Conservation (phyloP, 2,888 invertebrate species). For the Malthinus seriepunctatus region DNA sequence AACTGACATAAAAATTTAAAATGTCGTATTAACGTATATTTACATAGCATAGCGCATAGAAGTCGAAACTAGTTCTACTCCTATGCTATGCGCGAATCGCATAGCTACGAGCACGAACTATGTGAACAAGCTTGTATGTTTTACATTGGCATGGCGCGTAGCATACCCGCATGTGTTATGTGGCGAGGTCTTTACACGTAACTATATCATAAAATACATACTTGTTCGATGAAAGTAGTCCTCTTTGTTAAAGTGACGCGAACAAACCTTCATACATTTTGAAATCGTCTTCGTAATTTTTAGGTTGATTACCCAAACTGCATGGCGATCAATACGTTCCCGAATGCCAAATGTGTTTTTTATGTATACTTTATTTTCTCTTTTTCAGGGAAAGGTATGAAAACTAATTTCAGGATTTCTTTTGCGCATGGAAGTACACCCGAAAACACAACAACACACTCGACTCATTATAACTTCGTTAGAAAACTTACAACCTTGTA, state of each 20-base stretch:
- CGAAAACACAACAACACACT: not conserved
- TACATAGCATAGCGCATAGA: too few species aligned
- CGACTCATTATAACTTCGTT: not conserved
- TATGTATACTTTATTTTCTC: not conserved
- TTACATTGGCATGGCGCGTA: too few species aligned
- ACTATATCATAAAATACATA: too few species aligned
- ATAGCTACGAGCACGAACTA: too few species aligned
- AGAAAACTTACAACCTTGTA: not conserved
- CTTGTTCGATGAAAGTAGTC: not conserved
- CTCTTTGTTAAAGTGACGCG: not conserved
- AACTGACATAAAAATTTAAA: too few species aligned
- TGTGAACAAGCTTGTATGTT: too few species aligned
- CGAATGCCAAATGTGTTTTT: not conserved
- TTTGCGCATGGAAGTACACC: not conserved
- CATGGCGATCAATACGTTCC: not conserved
- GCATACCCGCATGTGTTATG: too few species aligned
- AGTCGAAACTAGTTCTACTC: too few species aligned
- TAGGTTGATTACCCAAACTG: not conserved
- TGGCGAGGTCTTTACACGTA: too few species aligned
- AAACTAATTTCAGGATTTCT: not conserved
- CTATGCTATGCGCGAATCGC: too few species aligned
- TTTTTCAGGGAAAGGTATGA: not conserved
- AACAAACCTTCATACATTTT: not conserved
- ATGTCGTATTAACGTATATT: too few species aligned
- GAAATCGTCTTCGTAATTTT: not conserved